A percentile compares a stretch with the other conserved stretches of the same genome.
Evolutionary conservation across 1,140 invertebrate genomes (phyloP).

Genomic region (Papilio polytes): DNA sequence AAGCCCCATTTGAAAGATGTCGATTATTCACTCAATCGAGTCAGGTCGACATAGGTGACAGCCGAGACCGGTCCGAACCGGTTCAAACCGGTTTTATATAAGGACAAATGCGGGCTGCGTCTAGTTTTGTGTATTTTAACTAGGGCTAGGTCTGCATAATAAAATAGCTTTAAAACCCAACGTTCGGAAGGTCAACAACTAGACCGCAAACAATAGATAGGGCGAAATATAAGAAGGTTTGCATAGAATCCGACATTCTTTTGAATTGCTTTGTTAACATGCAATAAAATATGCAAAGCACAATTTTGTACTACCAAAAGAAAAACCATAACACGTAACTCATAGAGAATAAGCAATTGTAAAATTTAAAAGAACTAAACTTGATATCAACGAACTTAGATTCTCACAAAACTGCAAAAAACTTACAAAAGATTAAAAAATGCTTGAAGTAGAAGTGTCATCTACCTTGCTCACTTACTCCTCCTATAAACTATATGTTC

Average conservation of each 20-base stretch:
- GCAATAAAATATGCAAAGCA: neutral
- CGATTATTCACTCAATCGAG: conserved; percentile 39
- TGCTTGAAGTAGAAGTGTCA: neutral
- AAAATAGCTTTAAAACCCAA: conserved; percentile 19
- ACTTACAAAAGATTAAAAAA: too few species aligned
- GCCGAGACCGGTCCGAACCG: conserved; percentile 44
- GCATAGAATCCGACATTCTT: conserved; percentile 5
- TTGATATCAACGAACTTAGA: neutral
- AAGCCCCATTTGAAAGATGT: conserved; percentile 32
- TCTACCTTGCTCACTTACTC: neutral
- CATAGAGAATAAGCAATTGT: neutral
- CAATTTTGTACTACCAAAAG: neutral
- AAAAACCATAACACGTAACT: conserved; percentile 47
- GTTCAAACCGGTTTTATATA: conserved; percentile 34
- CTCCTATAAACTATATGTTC: neutral
- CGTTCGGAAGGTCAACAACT: conserved; percentile 20
- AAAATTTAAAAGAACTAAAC: neutral
- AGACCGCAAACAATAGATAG: conserved; percentile 9
- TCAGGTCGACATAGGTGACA: conserved; percentile 42
- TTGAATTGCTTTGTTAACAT: conserved; percentile 6
- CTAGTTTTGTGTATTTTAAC: conserved; percentile 39
- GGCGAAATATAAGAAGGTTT: neutral
- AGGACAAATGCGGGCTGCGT: conserved; percentile 28
- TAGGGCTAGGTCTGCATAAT: conserved; percentile 36
- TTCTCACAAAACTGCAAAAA: neutral